These are phyloP conservation scores for Drosophila silvestris DNA, from an alignment of 2,888 invertebrate genomes.

Conservation along the genomic window DNA sequence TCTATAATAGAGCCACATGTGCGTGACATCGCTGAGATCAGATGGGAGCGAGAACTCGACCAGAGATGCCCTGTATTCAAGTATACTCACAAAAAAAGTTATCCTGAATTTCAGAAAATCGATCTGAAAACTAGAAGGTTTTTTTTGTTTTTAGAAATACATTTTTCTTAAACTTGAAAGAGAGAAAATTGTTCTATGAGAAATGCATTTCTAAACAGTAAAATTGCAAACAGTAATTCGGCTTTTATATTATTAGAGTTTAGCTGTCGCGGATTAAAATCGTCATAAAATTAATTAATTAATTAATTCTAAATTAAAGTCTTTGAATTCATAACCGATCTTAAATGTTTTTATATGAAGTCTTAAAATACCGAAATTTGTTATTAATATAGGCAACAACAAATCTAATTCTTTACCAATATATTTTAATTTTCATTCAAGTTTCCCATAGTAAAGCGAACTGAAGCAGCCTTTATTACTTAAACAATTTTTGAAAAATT, in stretches of 20 bases:
- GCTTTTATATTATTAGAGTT: too few relatives aligned
- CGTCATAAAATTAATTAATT: too few relatives aligned
- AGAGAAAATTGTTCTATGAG: too few relatives aligned
- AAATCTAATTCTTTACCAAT: constrained; percentile 5
- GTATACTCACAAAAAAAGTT: neutral
- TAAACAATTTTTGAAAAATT: constrained; percentile 1
- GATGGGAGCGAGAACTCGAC: neutral
- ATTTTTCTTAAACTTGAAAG: neutral
- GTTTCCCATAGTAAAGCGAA: neutral
- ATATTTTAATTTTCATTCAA: neutral
- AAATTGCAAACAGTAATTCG: too few relatives aligned
- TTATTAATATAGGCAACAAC: neutral
- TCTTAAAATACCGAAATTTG: neutral
- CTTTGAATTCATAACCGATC: too few relatives aligned
- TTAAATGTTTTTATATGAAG: too few relatives aligned
- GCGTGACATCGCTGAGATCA: neutral
- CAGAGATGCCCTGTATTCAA: neutral
- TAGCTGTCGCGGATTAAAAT: too few relatives aligned
- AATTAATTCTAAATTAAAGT: too few relatives aligned
- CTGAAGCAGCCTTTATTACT: neutral
- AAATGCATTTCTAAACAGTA: too few relatives aligned
- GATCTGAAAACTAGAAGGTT: neutral
- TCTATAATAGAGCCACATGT: neutral
- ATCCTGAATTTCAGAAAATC: neutral
- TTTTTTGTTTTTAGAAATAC: neutral